A percentile compares a stretch with the other conserved stretches of the same genome.
phyloP scores from a whole-genome alignment of 1,140 invertebrate genomes.

The Globodera rostochiensis region DNA sequence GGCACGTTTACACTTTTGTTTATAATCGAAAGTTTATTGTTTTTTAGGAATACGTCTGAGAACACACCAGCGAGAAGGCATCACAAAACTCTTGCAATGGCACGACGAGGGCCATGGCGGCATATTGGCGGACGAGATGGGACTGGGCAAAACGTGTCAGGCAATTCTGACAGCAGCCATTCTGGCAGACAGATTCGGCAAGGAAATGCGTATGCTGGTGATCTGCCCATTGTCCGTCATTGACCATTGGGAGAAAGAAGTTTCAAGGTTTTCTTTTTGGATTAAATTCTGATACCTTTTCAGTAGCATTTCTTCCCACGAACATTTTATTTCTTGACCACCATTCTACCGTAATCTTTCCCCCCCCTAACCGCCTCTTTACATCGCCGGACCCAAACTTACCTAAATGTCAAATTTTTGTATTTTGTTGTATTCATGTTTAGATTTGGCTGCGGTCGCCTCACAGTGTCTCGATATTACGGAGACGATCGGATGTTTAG shows the following conservation, averaged over 20 bases:
- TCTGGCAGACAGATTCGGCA: constrained; percentile 43
- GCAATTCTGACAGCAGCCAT: constrained; percentile 65
- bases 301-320: constrained; percentile 52
- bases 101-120: constrained; percentile 34
- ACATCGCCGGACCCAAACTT: constrained; percentile 17
- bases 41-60: constrained; percentile 29
- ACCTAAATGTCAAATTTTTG: no score
- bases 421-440: constrained; percentile 52
- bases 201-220: constrained; percentile 58
- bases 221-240: constrained; percentile 67
- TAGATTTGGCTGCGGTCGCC: constrained; percentile 35
- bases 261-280: constrained; percentile 61
- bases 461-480: constrained; percentile 51
- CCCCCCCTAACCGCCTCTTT: no score
- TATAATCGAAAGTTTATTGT: neutral
- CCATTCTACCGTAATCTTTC: no score
- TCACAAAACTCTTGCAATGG: constrained; percentile 99
- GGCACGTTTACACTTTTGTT: constrained; percentile 1
- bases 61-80: constrained; percentile 94
- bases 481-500: constrained; percentile 66
- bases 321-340: constrained; percentile 24
- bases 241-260: constrained; percentile 67
- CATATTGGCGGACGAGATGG: constrained; percentile 69
- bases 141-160: constrained; percentile 68
- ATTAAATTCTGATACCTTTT: neutral